Percentiles rank a stretch among this genome's conserved stretches.
These are phyloP conservation scores for Nysson spinosus DNA, from an alignment of 2,888 invertebrate genomes.

Conservation along the genomic window DNA sequence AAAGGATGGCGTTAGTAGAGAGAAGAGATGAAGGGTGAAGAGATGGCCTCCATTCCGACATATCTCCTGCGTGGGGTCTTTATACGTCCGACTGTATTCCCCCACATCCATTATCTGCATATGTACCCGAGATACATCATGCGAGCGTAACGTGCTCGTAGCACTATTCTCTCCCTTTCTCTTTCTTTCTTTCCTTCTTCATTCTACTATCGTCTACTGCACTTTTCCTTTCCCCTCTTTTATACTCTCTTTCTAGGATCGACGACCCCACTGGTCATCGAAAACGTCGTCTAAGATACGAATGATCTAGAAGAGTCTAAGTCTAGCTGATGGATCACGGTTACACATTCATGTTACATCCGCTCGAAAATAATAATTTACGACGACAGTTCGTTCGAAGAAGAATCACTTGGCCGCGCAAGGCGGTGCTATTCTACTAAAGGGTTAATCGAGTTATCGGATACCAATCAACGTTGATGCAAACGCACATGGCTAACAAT, in stretches of 20 bases:
- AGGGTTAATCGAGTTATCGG: slow-evolving; percentile 21
- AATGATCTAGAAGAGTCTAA: too few species aligned
- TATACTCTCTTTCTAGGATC: slow-evolving; percentile 38
- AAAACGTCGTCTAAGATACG: slow-evolving; percentile 39
- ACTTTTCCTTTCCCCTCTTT: slow-evolving; percentile 5
- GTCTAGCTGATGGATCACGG: too few species aligned
- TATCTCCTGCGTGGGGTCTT: slow-evolving; percentile 63
- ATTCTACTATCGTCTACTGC: too few species aligned
- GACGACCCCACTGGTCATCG: slow-evolving; percentile 40
- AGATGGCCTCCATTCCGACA: slow-evolving; percentile 59
- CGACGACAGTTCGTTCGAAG: not conserved
- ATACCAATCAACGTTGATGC: too few species aligned
- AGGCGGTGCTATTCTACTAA: not conserved
- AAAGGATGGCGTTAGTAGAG: slow-evolving; percentile 9
- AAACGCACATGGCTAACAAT: too few species aligned
- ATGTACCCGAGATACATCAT: slow-evolving; percentile 56
- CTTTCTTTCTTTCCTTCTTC: slow-evolving; percentile 6
- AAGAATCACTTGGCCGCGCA: slow-evolving; percentile 15
- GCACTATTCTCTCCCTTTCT: slow-evolving; percentile 1
- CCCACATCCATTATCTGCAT: slow-evolving; percentile 61
- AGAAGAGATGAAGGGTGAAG: slow-evolving; percentile 46
- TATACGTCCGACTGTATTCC: slow-evolving; percentile 64
- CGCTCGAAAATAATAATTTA: slow-evolving; percentile 51
- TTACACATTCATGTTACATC: too few species aligned
- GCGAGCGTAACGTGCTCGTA: slow-evolving; percentile 52